These are phyloP conservation scores for Aldrovandia affinis DNA, from an alignment of 2,797 vertebrate genomes.

Conservation along the genomic window DNA sequence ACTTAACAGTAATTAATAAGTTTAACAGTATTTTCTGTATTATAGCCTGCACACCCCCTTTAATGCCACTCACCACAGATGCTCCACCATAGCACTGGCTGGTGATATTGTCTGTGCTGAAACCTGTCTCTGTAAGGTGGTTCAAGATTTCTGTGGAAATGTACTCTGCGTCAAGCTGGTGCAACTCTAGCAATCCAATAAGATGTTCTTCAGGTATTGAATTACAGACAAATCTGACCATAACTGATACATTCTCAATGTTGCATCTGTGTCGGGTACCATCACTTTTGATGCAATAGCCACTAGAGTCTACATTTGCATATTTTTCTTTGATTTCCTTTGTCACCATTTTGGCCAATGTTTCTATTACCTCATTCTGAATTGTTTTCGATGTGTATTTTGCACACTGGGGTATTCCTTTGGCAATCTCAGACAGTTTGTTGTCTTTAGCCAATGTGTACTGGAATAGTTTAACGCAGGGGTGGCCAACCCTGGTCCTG, in stretches of 20 bases:
- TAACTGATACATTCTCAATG: conserved; percentile 22
- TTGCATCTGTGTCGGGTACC: conserved; percentile 3
- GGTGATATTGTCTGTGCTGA: neutral
- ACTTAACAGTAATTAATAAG: too few species aligned
- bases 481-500: too few species aligned
- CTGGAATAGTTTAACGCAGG: conserved; percentile 17
- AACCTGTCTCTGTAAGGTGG: neutral
- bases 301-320: neutral
- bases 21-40: too few species aligned
- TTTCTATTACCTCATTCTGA: conserved; percentile 16
- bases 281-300: conserved; percentile 21
- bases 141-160: neutral
- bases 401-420: conserved; percentile 13
- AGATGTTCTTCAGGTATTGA: conserved; percentile 21
- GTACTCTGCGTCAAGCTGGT: conserved; percentile 23
- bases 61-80: conserved; percentile 16
- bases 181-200: conserved; percentile 1
- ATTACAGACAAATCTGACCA: conserved; percentile 17
- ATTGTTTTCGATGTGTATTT: conserved; percentile 16
- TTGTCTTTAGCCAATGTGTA: conserved; percentile 3
- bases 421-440: neutral
- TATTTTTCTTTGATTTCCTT: conserved; percentile 7
- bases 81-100: conserved; percentile 24
- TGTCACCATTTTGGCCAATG: neutral
- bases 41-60: conserved; percentile 5